phyloP scores from a whole-genome alignment of 1,140 invertebrate species.

The Bombus difficillimus region DNA sequence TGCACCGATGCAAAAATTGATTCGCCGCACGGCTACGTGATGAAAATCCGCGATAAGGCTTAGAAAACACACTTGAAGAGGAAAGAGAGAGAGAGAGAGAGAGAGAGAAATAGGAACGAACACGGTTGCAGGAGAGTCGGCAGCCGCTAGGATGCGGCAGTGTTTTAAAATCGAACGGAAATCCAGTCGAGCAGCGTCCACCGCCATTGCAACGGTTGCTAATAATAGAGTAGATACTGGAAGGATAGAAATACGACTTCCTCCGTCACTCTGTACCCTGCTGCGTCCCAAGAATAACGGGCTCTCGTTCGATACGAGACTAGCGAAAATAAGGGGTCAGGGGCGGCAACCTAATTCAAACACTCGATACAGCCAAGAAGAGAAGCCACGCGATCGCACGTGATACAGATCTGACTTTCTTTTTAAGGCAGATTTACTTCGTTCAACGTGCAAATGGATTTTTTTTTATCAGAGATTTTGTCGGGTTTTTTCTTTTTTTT shows the following conservation, averaged over 20 bases:
- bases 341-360: constrained; percentile 56
- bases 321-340: constrained; percentile 30
- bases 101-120: neutral
- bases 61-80: neutral
- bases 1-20: constrained; percentile 19
- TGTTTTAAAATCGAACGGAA: constrained; percentile 65
- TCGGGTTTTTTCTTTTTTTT: neutral
- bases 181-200: constrained; percentile 54
- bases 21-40: constrained; percentile 22
- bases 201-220: constrained; percentile 53
- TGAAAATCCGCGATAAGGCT: constrained; percentile 13
- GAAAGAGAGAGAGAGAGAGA: neutral
- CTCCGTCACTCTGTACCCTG: constrained; percentile 57
- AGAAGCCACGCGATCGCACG: neutral
- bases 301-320: constrained; percentile 46
- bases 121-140: neutral
- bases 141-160: constrained; percentile 27
- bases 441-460: neutral
- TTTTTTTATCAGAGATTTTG: neutral
- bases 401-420: neutral
- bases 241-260: constrained; percentile 71
- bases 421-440: neutral
- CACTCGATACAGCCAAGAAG: constrained; percentile 15
- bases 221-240: constrained; percentile 70
- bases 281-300: constrained; percentile 64